Conservation (phyloP, 2,113 vertebrate species). For the Semnornis frantzii region DNA sequence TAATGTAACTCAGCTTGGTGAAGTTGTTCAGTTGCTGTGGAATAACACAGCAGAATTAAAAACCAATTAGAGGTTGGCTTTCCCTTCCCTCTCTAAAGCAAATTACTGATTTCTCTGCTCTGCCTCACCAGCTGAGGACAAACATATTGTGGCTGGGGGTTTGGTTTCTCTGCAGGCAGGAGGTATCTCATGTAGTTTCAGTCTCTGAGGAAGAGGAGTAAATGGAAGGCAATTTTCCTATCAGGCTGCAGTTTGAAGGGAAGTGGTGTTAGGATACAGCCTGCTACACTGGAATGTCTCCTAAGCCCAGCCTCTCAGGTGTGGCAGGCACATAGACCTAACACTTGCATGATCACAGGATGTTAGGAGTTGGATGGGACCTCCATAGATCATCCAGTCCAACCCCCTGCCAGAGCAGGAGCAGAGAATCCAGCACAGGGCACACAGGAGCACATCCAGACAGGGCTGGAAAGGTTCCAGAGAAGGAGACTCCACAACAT, state of each 20-base stretch:
- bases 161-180: not conserved
- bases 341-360: not conserved
- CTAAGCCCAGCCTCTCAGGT: not conserved
- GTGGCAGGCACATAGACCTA: not conserved
- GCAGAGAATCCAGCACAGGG: no score
- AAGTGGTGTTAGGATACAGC: not conserved
- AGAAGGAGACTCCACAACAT: no score
- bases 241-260: not conserved
- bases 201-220: not conserved
- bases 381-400: no score
- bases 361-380: no score
- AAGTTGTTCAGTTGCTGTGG: not conserved
- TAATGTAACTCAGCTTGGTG: not conserved
- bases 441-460: no score
- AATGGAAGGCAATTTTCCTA: not conserved
- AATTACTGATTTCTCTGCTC: not conserved
- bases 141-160: not conserved
- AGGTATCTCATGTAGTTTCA: not conserved
- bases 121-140: not conserved
- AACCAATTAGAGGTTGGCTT: not conserved
- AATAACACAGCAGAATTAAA: not conserved
- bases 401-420: no score
- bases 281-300: not conserved
- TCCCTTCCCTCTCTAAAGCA: not conserved
- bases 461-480: no score